Base-by-base conservation (phyloP, 2,113 vertebrate species). In the Sciurus niger region DNA sequence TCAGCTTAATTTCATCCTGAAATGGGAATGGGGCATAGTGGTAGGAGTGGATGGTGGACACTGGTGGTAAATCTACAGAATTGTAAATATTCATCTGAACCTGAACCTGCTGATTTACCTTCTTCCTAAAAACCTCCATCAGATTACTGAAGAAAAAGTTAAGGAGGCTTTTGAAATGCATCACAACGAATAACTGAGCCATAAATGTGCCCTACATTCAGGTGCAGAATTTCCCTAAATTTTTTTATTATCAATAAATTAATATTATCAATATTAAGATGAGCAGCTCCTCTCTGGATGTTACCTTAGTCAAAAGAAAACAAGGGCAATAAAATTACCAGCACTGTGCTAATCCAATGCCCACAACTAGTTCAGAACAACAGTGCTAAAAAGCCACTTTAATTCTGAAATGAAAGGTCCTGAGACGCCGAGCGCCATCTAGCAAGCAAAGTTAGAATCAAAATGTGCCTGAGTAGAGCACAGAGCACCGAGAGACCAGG, bases 371-470 rank as follows among this genome's bases (percentile, higher is more conserved):
- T 91, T 93, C 94, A 97, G 95, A 98, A 92, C 70, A 93, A 96
- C 82, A 37, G 84, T 95, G 92, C 82, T 95, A 93, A 97, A 94
- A 94, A 94, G 93, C 80, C 28, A 70, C 93, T 96, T 95, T 83
- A 87, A 90, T 92, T 87, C 94, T 94, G 93, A 93, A 93, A 90
- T 16, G n/a, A 89, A 95, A 91, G n/a, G 98, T 99, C 99, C 98
- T 98, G 99, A 98, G 99, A 99, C 98, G 96, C 98, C 98, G 98
- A 99, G 99, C 99, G 99, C 99, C 99, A 99, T 99, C 99, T 99
- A 99, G 99, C 99, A 99, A 99, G 98, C 98, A 98, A 98, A 99
- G 92, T 89, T 96, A 97, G 99, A 99, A 99, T 99, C 97, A 98
- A 98, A 97, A 73, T 32, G 89, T 6, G 32, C 72, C 82, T 2